Evolutionary conservation across 2,797 vertebrate genomes (phyloP).

Genomic region (Sebastolobus altivelis): DNA sequence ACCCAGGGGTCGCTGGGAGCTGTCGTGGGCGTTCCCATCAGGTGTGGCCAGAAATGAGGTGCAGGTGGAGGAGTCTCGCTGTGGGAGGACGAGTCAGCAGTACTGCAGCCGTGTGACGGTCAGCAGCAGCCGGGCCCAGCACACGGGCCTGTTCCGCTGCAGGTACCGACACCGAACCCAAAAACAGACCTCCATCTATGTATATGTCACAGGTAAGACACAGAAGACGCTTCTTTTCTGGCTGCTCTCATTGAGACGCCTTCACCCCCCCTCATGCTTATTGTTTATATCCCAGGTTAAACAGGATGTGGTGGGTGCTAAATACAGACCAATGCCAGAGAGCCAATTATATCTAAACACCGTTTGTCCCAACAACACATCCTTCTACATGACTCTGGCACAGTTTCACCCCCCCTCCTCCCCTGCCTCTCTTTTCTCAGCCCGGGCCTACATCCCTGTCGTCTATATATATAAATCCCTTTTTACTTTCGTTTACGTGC

Average conservation of each 20-base stretch:
- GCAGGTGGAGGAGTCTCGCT: conserved; percentile 85
- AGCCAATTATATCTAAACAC: conserved; percentile 84
- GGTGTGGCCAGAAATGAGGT: conserved; percentile 83
- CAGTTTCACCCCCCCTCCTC: conserved; percentile 54
- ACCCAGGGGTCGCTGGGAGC: conserved; percentile 90
- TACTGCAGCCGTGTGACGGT: conserved; percentile 91
- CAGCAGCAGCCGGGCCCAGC: conserved; percentile 80
- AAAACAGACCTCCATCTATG: conserved; percentile 86
- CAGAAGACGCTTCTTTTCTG: background rate
- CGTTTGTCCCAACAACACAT: conserved; percentile 83
- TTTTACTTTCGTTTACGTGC: conserved; percentile 85
- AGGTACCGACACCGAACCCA: conserved; percentile 84
- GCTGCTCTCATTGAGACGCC: conserved; percentile 22
- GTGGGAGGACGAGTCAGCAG: conserved; percentile 85
- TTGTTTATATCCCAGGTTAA: conserved; percentile 77
- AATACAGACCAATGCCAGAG: conserved; percentile 82
- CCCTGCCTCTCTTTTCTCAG: conserved; percentile 50
- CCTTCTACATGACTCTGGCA: conserved; percentile 81
- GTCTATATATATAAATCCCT: conserved; percentile 82
- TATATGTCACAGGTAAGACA: conserved; percentile 95
- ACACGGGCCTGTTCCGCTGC: conserved; percentile 94
- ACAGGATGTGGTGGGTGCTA: conserved; percentile 83
- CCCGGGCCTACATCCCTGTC: conserved; percentile 53
- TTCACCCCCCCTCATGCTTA: conserved; percentile 44
- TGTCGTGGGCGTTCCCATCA: conserved; percentile 90